phyloP scores from a whole-genome alignment of 2,113 vertebrate species.

The Gallinago jamesoni region DNA sequence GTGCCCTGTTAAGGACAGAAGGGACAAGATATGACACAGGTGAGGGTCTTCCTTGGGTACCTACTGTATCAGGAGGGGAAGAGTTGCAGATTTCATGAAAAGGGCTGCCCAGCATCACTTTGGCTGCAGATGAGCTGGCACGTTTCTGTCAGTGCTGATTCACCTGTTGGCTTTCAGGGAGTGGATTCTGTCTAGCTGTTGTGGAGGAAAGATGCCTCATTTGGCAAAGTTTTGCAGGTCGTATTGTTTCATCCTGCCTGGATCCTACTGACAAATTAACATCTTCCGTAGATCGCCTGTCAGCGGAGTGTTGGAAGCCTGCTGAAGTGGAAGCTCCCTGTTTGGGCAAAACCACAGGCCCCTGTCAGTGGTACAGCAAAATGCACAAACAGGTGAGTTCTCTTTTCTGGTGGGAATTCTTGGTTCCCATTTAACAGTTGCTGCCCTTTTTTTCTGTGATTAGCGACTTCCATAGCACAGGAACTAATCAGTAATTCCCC shows the following conservation, averaged over 20 bases:
- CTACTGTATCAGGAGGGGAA: background rate
- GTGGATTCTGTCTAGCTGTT: background rate
- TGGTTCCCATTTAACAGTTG: background rate
- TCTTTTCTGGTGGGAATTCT: background rate
- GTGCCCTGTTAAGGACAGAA: background rate
- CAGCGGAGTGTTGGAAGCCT: constrained; percentile 60
- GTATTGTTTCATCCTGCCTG: background rate
- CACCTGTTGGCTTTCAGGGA: background rate
- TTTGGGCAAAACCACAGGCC: background rate
- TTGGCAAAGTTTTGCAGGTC: background rate
- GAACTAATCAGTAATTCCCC: background rate
- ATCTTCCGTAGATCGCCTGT: constrained; percentile 66
- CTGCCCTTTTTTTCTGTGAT: background rate
- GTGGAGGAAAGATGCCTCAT: background rate
- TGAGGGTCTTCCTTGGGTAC: background rate
- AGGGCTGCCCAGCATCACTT: background rate
- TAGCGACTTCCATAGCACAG: background rate
- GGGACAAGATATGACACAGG: background rate
- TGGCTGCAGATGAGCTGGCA: background rate
- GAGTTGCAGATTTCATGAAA: background rate
- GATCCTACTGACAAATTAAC: background rate
- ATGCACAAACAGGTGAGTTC: constrained; percentile 68
- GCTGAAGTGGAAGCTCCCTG: constrained; percentile 69
- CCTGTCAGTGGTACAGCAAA: constrained; percentile 71
- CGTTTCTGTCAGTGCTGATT: background rate